Conservation (phyloP, 2,797 vertebrate genomes). For the Hylomyscus alleni region DNA sequence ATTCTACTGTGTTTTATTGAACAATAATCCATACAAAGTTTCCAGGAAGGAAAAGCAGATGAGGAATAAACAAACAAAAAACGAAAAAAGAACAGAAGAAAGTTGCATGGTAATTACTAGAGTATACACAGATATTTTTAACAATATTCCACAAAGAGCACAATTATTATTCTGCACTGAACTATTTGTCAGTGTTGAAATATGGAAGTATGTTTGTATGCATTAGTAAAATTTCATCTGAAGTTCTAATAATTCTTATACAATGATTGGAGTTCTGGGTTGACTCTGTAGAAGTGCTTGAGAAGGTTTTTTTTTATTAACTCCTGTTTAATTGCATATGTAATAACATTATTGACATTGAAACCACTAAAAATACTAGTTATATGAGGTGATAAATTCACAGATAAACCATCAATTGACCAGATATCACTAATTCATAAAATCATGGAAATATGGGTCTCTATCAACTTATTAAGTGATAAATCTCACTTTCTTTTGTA, state of each 20-base stretch:
- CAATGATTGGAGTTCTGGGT: background rate
- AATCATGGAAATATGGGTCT: background rate
- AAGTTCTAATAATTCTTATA: background rate
- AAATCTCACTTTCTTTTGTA: too few relatives aligned
- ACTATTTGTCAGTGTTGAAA: background rate
- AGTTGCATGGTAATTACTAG: background rate
- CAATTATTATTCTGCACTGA: background rate
- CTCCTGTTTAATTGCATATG: background rate
- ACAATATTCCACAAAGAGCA: background rate
- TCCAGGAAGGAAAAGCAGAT: background rate
- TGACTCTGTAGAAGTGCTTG: too few relatives aligned
- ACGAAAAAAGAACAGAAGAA: background rate
- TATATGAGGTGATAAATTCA: background rate
- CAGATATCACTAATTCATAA: background rate
- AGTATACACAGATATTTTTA: background rate
- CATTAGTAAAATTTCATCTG: background rate
- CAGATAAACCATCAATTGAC: background rate
- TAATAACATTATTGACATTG: background rate
- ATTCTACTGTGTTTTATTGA: background rate
- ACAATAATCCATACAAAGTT: slow-evolving; percentile 20
- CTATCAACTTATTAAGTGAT: background rate
- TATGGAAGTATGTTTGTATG: too few relatives aligned
- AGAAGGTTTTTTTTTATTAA: background rate
- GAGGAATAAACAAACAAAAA: background rate
- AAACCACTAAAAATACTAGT: background rate